Conservation (phyloP, 2,888 invertebrate species). For the Drosophila crucigera region DNA sequence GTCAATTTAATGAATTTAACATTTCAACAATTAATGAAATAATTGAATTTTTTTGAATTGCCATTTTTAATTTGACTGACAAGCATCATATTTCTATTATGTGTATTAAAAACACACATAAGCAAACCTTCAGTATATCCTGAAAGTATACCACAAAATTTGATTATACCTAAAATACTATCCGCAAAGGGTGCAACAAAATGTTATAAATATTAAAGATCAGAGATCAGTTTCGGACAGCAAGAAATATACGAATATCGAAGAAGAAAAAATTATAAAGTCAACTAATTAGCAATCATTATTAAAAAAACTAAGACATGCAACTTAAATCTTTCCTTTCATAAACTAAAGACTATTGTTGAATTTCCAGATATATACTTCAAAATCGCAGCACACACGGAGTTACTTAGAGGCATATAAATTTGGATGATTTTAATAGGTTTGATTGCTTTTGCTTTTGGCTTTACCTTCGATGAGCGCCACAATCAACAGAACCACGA, state of each 20-base stretch:
- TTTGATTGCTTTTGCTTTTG: background rate
- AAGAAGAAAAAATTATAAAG: background rate
- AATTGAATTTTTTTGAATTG: background rate
- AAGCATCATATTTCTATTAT: no score
- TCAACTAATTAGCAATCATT: background rate
- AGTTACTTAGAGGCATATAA: background rate
- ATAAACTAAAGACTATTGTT: background rate
- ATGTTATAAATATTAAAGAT: background rate
- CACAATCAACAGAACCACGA: conserved; percentile 76
- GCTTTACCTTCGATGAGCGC: conserved; percentile 81
- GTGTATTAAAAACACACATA: no score
- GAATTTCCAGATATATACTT: background rate
- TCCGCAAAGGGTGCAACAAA: background rate
- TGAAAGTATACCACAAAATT: background rate
- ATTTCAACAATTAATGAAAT: background rate
- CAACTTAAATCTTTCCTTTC: background rate
- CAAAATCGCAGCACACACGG: background rate
- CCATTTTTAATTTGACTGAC: background rate
- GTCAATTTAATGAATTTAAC: background rate
- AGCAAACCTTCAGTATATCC: background rate
- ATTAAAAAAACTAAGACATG: background rate
- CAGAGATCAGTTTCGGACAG: background rate
- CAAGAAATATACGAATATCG: background rate
- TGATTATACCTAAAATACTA: background rate
- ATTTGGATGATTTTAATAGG: conserved; percentile 3